A percentile compares a stretch with the other conserved stretches of the same genome.
Conservation (phyloP, 2,113 vertebrate genomes). For the Vanacampus margaritifer region DNA sequence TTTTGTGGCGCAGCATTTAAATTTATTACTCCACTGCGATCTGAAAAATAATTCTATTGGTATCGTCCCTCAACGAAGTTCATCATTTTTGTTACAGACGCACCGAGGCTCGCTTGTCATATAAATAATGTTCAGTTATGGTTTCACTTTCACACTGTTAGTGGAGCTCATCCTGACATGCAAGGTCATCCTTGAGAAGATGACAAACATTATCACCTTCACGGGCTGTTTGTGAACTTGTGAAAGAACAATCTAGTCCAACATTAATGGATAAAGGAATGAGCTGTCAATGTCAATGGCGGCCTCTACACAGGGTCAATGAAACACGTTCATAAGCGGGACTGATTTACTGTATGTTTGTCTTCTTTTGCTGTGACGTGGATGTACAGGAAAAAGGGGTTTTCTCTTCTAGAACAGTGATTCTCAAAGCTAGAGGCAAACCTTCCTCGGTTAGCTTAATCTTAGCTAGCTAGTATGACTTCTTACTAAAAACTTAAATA, state of each 20-base stretch:
- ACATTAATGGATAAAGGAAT: background rate
- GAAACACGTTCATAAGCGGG: background rate
- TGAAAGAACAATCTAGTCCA: background rate
- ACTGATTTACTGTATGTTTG: background rate
- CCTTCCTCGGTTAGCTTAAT: too few species aligned
- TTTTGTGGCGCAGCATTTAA: constrained; percentile 17
- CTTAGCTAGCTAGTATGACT: too few species aligned
- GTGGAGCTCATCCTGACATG: constrained; percentile 5
- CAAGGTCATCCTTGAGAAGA: constrained; percentile 17
- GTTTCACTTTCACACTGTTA: constrained; percentile 10
- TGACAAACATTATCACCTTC: constrained; percentile 2
- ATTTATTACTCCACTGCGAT: background rate
- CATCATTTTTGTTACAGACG: constrained; percentile 5
- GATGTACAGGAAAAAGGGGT: background rate
- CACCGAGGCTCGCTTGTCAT: constrained; percentile 5
- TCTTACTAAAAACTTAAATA: too few species aligned
- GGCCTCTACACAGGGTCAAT: background rate
- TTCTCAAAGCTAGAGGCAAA: too few species aligned
- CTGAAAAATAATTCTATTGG: background rate
- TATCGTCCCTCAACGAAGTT: background rate
- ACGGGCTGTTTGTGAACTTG: constrained; percentile 2
- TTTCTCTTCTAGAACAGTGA: too few species aligned
- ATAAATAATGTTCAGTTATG: background rate
- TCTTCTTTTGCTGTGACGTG: background rate
- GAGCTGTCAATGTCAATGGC: background rate